Evolutionary conservation across 2,888 invertebrate species (phyloP).

Genomic region (Ennomos erosarius): DNA sequence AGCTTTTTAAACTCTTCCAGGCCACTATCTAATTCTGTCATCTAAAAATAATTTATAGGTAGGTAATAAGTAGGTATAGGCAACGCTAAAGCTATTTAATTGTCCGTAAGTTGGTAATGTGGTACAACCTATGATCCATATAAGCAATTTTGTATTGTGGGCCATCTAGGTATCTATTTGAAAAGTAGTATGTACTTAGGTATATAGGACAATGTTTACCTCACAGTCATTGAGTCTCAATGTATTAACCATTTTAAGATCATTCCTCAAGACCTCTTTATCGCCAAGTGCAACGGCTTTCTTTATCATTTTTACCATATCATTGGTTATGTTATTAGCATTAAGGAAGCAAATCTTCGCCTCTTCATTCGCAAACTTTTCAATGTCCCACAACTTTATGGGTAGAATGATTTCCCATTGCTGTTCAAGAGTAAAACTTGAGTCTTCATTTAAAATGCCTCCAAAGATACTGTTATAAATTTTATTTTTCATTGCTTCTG

Average conservation of each 20-base stretch:
- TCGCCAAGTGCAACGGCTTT: conserved; percentile 56
- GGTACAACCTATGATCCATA: no score
- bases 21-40: conserved; percentile 73
- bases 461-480: conserved; percentile 62
- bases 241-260: conserved; percentile 56
- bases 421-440: conserved; percentile 59
- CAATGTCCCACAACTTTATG: conserved; percentile 68
- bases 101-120: no score
- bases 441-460: conserved; percentile 62
- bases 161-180: no score
- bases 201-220: conserved; percentile 46
- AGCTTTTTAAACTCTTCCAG: conserved; percentile 68
- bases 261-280: conserved; percentile 54
- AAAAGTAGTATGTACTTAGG: no score
- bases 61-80: no score
- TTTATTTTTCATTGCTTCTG: conserved; percentile 64
- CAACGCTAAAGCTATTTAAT: no score
- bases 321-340: conserved; percentile 65
- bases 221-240: conserved; percentile 65
- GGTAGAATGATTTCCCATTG: conserved; percentile 70
- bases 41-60: conserved; percentile 66
- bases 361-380: conserved; percentile 66
- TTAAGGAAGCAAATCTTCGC: conserved; percentile 65
- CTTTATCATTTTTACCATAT: conserved; percentile 61
- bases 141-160: no score